Percentiles rank a stretch among this genome's conserved stretches.
Evolutionary conservation across 2,888 invertebrate species (phyloP).

Genomic region (Byasa hedistus): DNA sequence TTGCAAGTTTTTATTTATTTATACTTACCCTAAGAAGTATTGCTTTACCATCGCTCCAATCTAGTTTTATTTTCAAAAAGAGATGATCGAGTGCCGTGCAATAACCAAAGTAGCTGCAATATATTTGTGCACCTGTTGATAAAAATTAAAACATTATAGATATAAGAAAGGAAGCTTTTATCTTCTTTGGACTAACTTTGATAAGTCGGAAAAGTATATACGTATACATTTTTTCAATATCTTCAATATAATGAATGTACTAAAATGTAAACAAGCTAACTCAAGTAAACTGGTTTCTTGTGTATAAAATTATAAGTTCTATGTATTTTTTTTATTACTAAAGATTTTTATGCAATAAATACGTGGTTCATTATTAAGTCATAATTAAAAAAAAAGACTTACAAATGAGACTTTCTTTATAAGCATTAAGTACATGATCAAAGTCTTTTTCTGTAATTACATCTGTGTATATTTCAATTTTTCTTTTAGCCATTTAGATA

Average conservation of each 20-base stretch:
- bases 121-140: constrained; percentile 64
- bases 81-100: constrained; percentile 60
- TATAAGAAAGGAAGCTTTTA: not conserved
- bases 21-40: constrained; percentile 57
- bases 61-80: constrained; percentile 58
- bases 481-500: constrained; percentile 51
- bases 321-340: no score
- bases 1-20: not conserved
- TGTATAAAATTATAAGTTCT: no score
- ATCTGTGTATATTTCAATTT: constrained; percentile 57
- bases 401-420: constrained; percentile 58
- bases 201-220: no score
- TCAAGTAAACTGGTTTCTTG: no score
- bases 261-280: no score
- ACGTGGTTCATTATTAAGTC: not conserved
- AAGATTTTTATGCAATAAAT: no score
- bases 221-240: no score
- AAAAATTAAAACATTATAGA: not conserved
- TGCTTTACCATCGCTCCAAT: constrained; percentile 61
- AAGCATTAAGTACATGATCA: constrained; percentile 45
- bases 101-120: constrained; percentile 52
- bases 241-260: no score
- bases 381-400: constrained; percentile 41
- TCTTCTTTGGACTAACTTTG: not conserved
- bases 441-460: constrained; percentile 62